phyloP scores from a whole-genome alignment of 2,888 invertebrate species.

The Netelia virgata region DNA sequence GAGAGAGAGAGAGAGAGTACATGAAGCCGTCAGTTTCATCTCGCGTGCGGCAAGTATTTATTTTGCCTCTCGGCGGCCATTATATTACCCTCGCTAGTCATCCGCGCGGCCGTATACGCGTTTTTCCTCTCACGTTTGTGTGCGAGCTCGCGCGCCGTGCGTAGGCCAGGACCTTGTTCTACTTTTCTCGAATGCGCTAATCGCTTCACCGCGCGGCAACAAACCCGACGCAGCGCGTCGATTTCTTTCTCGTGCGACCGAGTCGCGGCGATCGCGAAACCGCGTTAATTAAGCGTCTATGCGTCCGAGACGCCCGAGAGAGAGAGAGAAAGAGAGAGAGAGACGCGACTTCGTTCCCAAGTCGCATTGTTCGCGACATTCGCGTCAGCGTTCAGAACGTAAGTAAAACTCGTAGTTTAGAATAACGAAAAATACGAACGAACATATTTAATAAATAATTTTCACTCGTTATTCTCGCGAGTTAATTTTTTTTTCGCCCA shows the following conservation, averaged over 20 bases:
- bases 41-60: constrained; percentile 16
- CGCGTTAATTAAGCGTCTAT: constrained; percentile 66
- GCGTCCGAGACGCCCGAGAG: constrained; percentile 23
- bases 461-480: too few species aligned
- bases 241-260: constrained; percentile 60
- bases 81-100: constrained; percentile 41
- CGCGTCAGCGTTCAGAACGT: too few species aligned
- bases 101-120: constrained; percentile 31
- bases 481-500: too few species aligned
- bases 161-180: constrained; percentile 69
- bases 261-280: constrained; percentile 45
- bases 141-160: constrained; percentile 17
- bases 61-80: constrained; percentile 4
- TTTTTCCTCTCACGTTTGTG: constrained; percentile 28
- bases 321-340: too few species aligned
- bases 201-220: constrained; percentile 54
- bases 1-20: background rate
- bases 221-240: constrained; percentile 5
- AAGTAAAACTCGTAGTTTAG: too few species aligned
- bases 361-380: too few species aligned
- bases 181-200: constrained; percentile 68
- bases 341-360: too few species aligned
- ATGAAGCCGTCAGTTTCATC: constrained; percentile 19
- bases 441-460: too few species aligned
- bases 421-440: too few species aligned